Percentiles rank a stretch among this genome's conserved stretches.
These are phyloP conservation scores for Podiceps cristatus DNA, from an alignment of 2,113 vertebrate species.

Conservation along the genomic window DNA sequence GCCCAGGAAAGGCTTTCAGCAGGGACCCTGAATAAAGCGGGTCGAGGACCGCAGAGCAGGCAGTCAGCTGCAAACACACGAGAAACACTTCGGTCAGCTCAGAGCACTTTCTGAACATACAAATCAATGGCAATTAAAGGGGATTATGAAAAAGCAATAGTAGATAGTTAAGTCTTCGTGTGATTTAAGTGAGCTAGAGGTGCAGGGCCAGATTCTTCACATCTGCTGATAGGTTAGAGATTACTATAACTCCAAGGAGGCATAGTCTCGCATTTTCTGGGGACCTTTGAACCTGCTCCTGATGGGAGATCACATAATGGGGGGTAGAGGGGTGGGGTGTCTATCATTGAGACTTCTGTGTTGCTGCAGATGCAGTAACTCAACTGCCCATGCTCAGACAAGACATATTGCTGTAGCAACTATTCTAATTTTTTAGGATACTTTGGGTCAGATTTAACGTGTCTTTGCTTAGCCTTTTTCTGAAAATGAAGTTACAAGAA, in stretches of 20 bases:
- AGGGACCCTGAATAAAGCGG: background rate
- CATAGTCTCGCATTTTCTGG: background rate
- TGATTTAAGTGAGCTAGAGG: slow-evolving; percentile 53
- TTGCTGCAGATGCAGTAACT: background rate
- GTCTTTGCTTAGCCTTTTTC: background rate
- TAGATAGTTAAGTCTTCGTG: slow-evolving; percentile 52
- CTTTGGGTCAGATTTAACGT: background rate
- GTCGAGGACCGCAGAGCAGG: background rate
- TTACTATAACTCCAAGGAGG: background rate
- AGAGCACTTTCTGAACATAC: background rate
- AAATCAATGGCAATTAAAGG: slow-evolving; percentile 72
- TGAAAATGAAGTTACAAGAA: background rate
- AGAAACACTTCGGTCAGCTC: background rate
- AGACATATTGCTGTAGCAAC: background rate
- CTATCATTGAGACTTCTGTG: background rate
- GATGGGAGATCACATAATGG: background rate
- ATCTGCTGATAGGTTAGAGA: background rate
- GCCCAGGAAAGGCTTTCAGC: background rate
- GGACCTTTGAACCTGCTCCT: background rate
- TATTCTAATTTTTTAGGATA: background rate
- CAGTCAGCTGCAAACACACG: background rate
- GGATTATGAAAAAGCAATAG: slow-evolving; percentile 76
- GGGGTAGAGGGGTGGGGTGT: background rate
- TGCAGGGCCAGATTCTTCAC: background rate
- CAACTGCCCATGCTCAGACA: background rate